phyloP scores from a whole-genome alignment of 2,797 vertebrate species.

The Moxostoma hubbsi region DNA sequence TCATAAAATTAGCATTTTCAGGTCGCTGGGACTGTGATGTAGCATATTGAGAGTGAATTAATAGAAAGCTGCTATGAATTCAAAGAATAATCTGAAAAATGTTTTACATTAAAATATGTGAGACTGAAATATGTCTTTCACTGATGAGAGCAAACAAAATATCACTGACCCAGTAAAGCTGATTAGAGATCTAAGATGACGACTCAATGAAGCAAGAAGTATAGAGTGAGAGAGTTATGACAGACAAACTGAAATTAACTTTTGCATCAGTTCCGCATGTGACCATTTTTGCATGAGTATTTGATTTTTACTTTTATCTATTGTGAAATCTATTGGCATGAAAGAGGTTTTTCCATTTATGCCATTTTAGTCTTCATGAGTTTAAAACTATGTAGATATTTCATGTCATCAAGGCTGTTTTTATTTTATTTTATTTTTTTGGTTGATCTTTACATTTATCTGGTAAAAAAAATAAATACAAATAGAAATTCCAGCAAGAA shows the following conservation, averaged over 20 bases:
- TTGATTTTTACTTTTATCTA: too few species aligned
- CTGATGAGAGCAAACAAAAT: not conserved
- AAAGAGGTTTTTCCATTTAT: too few species aligned
- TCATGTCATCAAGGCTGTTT: too few species aligned
- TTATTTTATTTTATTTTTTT: not conserved
- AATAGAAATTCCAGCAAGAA: not conserved
- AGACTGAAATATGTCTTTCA: not conserved
- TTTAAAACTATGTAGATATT: not conserved
- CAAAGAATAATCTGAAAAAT: constrained; percentile 19
- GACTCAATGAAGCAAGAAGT: too few species aligned
- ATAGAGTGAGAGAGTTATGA: not conserved
- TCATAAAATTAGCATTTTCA: not conserved
- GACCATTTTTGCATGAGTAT: too few species aligned
- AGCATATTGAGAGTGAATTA: too few species aligned
- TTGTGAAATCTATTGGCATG: too few species aligned
- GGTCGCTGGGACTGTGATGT: not conserved
- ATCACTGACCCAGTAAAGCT: not conserved
- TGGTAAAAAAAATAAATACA: not conserved
- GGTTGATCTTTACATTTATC: not conserved
- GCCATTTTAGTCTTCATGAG: too few species aligned
- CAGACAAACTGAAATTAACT: not conserved
- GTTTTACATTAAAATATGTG: not conserved
- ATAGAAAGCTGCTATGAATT: not conserved
- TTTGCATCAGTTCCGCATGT: too few species aligned
- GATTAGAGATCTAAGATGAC: too few species aligned